Percentiles rank a stretch among this genome's conserved stretches.
These are phyloP conservation scores for Anguilla marmorata DNA, from an alignment of 2,797 vertebrate species.

Conservation along the genomic window DNA sequence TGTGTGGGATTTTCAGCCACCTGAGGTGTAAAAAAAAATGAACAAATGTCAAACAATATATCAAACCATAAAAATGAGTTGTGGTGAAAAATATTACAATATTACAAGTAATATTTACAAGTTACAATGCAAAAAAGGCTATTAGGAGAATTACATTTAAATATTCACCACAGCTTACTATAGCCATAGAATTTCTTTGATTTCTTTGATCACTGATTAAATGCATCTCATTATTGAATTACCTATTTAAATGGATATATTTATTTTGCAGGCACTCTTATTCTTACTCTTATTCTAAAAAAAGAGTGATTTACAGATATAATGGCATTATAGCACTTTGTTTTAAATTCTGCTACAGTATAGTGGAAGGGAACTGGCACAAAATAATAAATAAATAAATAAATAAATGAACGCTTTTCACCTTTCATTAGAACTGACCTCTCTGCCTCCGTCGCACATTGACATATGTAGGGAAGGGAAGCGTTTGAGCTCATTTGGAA, in stretches of 20 bases:
- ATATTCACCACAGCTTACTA: not conserved
- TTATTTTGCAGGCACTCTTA: not conserved
- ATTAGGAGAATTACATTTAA: not conserved
- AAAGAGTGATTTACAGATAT: not conserved
- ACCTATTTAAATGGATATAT: not conserved
- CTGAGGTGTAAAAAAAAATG: not conserved
- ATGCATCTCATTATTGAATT: not conserved
- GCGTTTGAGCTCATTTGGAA: slow-evolving; percentile 59
- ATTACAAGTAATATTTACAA: no score
- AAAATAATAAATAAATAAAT: no score
- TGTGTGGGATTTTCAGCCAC: not conserved
- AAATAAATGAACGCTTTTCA: not conserved
- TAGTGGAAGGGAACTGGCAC: not conserved
- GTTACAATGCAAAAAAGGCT: not conserved
- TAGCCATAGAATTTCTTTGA: not conserved
- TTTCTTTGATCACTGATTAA: not conserved
- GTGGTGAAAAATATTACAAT: not conserved
- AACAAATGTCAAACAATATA: not conserved
- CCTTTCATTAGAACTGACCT: slow-evolving; percentile 39
- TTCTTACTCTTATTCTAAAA: no score
- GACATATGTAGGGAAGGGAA: slow-evolving; percentile 49
- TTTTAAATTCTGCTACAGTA: not conserved
- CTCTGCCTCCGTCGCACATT: slow-evolving; percentile 21
- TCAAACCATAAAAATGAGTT: not conserved
- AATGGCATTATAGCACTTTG: not conserved